Evolutionary conservation across 2,797 vertebrate genomes (phyloP), one percentile per base, ranked within the genome.

Genomic region (Otolemur crassicaudatus): DNA sequence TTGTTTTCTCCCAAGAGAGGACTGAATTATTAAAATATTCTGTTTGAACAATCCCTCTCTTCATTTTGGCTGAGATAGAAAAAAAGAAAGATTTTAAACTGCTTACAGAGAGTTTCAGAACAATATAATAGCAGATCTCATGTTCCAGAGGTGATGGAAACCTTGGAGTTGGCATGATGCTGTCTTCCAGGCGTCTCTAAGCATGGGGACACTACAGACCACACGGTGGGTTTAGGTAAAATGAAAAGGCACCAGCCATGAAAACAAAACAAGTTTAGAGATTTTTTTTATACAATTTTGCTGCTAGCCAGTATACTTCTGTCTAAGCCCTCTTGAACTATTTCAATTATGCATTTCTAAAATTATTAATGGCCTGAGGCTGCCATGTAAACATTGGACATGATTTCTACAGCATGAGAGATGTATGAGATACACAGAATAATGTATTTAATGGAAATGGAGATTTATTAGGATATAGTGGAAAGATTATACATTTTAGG

Each of bases 11-110:
- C 90, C 58, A 85, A 80, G 87, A 92, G 61, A 95, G 20, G 10
- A 58, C 77, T 86, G 31, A 94, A 95, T 97, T 96, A 94, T 92
- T 96, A 69, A 88, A 81, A 61, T 95, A 90, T 91, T 90, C 83
- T 97, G 20, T 96, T 82, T 84, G 60, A 40, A 73, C 65, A 90
- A 43, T 53, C 29, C 56, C 76, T 56, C 65, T 95, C 81, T 97
- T 95, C 82, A 70, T 89, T 89, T 95, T 96, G 60, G 73, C 75
- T 92, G 69, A 49, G 8, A 69, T 22, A 91, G 63, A n/a, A 83
- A 91, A 82, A 93, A 49, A n/a, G n/a, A 87, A 94, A 53, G 58
- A 90, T 56, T 61, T 75, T 86, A 76, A 97, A 95, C 13, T 88
- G 82, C 90, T 96, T 82, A 56, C 69, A 63, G 53, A 83, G 75